Evolutionary conservation across 2,797 vertebrate genomes (phyloP).

Genomic region (Sebastes variabilis): DNA sequence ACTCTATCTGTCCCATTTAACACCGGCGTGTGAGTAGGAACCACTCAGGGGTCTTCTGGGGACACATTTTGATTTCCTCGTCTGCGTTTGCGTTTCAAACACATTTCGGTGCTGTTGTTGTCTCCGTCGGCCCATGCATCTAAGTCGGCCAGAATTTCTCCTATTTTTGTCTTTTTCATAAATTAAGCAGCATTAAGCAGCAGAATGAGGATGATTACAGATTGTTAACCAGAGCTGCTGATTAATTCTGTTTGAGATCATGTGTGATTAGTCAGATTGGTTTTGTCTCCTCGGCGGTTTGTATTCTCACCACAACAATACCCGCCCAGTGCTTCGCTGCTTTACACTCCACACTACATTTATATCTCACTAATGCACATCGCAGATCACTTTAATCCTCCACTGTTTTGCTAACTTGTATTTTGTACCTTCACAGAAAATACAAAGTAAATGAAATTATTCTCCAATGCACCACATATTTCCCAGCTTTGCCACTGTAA

Average conservation of each 20-base stretch:
- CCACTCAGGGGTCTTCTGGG: slow-evolving; percentile 43
- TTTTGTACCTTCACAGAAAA: slow-evolving; percentile 39
- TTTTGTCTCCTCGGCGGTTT: slow-evolving; percentile 65
- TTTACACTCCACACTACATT: neutral
- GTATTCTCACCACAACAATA: slow-evolving; percentile 63
- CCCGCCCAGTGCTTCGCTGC: slow-evolving; percentile 29
- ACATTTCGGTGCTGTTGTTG: slow-evolving; percentile 2
- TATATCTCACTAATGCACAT: slow-evolving; percentile 21
- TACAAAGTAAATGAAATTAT: slow-evolving; percentile 45
- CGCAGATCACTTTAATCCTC: slow-evolving; percentile 41
- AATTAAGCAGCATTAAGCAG: slow-evolving; percentile 40
- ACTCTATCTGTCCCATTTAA: neutral
- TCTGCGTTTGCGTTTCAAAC: neutral
- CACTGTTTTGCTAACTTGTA: slow-evolving; percentile 24
- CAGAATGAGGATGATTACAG: slow-evolving; percentile 55
- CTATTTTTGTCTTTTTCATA: slow-evolving; percentile 14
- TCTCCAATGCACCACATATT: slow-evolving; percentile 17
- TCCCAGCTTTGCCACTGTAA: slow-evolving; percentile 33
- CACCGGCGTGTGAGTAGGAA: neutral
- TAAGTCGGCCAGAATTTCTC: slow-evolving; percentile 12
- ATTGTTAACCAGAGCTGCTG: slow-evolving; percentile 61
- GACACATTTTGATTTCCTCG: slow-evolving; percentile 28
- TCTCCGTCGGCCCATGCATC: neutral
- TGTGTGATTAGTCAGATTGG: slow-evolving; percentile 70
- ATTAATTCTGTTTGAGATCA: slow-evolving; percentile 74